Base-by-base conservation (phyloP, 2,113 vertebrate genomes). In the Gasterosteus aculeatus region DNA sequence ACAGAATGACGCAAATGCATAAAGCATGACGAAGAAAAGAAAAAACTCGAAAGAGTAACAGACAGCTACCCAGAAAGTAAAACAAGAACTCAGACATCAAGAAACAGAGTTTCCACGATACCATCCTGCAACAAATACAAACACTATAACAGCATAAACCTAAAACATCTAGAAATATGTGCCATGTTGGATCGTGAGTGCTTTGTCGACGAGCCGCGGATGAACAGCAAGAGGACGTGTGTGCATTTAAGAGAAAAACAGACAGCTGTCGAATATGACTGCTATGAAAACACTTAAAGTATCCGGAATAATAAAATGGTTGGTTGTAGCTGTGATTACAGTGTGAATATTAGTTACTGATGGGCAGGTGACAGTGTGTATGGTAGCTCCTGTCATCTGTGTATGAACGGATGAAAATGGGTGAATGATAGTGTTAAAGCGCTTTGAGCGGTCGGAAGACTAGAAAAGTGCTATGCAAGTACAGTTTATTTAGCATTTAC, bases 41-140 rank as follows among this genome's bases (percentile, higher is more conserved):
- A 63, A 75, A 69, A 80, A 69, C 47, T 7, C 44, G 56, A 75
- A 68, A 72, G 29, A 73, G 29, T 69, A 59, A 73, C 42, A 26
- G 56, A 71, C 10, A 63, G 41, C 31, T 29, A 10, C 39, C n/a
- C 35, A 79, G 33, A 49, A 38, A 53, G 39, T 73, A 69, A 74
- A 76, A 75, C 53, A 80, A 64, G 66, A 58, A 57, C 14, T 69
- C 38, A 66, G 38, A 80, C 44, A 63, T 18, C 59, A 83, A 83
- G 58, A 47, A 5, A 9, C 0, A 14, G 51, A 10, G 51, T 54
- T 54, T n/a, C 51, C 10, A 56, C 18, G 4, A 26, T 53, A 53
- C 51, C 6, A 5, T 53, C 51, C 22, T 10, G 3, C 3, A 4
- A 54, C n/a, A 54, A 11, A 54, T 11, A 54, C 22, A 54, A 10